Evolutionary conservation across 2,888 invertebrate species (phyloP).

Genomic region (Furcula furcula): DNA sequence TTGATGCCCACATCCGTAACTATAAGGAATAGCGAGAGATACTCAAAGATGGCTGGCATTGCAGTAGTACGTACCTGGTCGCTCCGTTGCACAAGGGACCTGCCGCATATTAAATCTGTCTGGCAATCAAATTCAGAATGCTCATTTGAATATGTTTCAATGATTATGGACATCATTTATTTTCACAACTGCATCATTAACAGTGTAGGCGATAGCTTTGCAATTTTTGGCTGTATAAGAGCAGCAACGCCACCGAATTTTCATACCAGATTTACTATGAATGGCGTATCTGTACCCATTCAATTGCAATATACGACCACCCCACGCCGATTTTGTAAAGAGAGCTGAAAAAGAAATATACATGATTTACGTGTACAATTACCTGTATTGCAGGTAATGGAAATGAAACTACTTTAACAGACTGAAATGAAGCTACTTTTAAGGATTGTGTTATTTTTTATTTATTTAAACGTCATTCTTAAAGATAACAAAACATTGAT

Average conservation of each 20-base stretch:
- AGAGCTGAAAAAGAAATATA: conserved; percentile 3
- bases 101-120: too few species aligned
- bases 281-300: conserved; percentile 1
- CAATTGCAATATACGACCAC: conserved; percentile 5
- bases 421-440: neutral
- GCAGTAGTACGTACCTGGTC: too few species aligned
- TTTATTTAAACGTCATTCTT: too few species aligned
- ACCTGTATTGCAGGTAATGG: too few species aligned
- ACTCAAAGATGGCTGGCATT: too few species aligned
- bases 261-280: neutral
- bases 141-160: too few species aligned
- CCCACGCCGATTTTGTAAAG: conserved; percentile 6
- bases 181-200: conserved; percentile 24
- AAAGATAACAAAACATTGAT: too few species aligned
- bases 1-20: too few species aligned
- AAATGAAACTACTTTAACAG: neutral
- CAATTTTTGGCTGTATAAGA: conserved; percentile 22
- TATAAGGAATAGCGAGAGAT: too few species aligned
- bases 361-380: neutral
- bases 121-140: too few species aligned
- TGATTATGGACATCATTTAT: conserved; percentile 29
- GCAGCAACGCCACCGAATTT: conserved; percentile 14
- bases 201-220: conserved; percentile 28
- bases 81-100: too few species aligned
- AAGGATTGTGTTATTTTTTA: neutral